Evolutionary conservation across 2,797 vertebrate genomes (phyloP).

Genomic region (Valencia hispanica): DNA sequence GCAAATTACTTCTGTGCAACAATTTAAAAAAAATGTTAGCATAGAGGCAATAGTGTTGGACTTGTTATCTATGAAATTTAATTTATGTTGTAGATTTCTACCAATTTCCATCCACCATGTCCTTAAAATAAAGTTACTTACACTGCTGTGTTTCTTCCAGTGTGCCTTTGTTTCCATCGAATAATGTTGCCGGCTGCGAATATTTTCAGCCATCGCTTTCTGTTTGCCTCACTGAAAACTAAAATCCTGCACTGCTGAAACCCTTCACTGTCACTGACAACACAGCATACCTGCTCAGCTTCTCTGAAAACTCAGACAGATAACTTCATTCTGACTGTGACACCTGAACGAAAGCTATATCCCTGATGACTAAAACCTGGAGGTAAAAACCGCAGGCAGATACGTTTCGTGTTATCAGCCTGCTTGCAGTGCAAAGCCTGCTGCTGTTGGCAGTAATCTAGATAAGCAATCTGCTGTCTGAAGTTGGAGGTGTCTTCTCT

Average conservation of each 20-base stretch:
- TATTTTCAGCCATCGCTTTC: slow-evolving; percentile 67
- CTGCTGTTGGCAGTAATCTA: slow-evolving; percentile 14
- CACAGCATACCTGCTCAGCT: slow-evolving; percentile 15
- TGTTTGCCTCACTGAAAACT: slow-evolving; percentile 14
- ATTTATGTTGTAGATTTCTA: slow-evolving; percentile 3
- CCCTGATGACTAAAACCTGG: slow-evolving; percentile 22
- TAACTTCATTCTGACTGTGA: slow-evolving; percentile 28
- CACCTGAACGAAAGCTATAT: slow-evolving; percentile 32
- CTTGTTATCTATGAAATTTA: background rate
- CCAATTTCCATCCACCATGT: slow-evolving; percentile 11
- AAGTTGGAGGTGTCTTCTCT: slow-evolving; percentile 17
- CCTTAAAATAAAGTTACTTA: slow-evolving; percentile 70
- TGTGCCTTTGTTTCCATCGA: slow-evolving; percentile 60
- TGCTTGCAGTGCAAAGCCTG: slow-evolving; percentile 40
- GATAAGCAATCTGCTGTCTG: slow-evolving; percentile 24
- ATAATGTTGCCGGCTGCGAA: slow-evolving; percentile 28
- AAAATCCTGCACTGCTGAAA: slow-evolving; percentile 28
- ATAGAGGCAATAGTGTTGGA: background rate
- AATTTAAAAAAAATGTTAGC: background rate
- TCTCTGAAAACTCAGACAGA: slow-evolving; percentile 16
- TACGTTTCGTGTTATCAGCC: slow-evolving; percentile 43
- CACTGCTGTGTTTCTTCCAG: slow-evolving; percentile 69
- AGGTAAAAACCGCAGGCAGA: slow-evolving; percentile 31
- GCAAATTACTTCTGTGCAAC: background rate
- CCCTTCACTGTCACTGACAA: slow-evolving; percentile 19